Evolutionary conservation across 1,140 invertebrate genomes (phyloP).

Genomic region (Pogonomyrmex barbatus): DNA sequence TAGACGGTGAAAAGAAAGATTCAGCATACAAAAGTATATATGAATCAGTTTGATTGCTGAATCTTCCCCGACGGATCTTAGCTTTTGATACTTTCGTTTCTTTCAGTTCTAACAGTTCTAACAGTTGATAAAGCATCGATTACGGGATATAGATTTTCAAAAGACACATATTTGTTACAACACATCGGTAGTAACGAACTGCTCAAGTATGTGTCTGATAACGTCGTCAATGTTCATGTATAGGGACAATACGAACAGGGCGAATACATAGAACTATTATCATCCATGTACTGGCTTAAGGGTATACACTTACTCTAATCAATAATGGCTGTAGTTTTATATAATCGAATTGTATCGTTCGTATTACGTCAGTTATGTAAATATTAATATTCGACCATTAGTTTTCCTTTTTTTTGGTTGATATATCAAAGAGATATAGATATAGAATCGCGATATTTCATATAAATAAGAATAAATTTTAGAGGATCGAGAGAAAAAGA

Average conservation of each 20-base stretch:
- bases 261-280: slow-evolving; percentile 46
- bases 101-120: slow-evolving; percentile 49
- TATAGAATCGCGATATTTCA: slow-evolving; percentile 40
- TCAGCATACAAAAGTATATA: background rate
- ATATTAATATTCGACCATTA: slow-evolving; percentile 77
- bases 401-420: slow-evolving; percentile 60
- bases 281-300: slow-evolving; percentile 68
- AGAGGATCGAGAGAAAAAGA: slow-evolving; percentile 15
- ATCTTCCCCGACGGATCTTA: slow-evolving; percentile 25
- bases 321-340: slow-evolving; percentile 76
- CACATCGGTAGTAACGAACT: slow-evolving; percentile 53
- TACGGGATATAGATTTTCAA: slow-evolving; percentile 28
- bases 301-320: slow-evolving; percentile 72
- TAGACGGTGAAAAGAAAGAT: background rate
- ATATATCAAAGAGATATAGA: slow-evolving; percentile 49
- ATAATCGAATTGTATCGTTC: slow-evolving; percentile 77
- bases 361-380: slow-evolving; percentile 80
- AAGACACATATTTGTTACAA: slow-evolving; percentile 38
- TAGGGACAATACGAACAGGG: slow-evolving; percentile 6
- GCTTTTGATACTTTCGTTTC: slow-evolving; percentile 69
- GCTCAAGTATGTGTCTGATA: slow-evolving; percentile 68
- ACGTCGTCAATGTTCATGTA: slow-evolving; percentile 36
- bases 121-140: slow-evolving; percentile 15
- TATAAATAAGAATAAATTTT: slow-evolving; percentile 62
- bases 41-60: slow-evolving; percentile 23